phyloP scores from a whole-genome alignment of 2,888 invertebrate genomes.

The Nemapogon koenigi region DNA sequence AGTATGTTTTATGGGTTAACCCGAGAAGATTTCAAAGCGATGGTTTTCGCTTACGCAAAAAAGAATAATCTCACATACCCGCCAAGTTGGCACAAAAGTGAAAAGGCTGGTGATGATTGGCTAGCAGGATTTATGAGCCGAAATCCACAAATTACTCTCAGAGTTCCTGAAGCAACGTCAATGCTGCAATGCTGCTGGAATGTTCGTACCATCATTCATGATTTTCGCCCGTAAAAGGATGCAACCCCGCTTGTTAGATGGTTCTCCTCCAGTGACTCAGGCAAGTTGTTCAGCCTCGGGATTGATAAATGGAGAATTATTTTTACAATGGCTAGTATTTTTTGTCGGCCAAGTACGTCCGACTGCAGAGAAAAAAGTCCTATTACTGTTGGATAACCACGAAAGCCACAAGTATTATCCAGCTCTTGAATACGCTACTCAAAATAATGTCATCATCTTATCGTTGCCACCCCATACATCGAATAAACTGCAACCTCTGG shows the following conservation, averaged over 20 bases:
- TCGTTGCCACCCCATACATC: slow-evolving; percentile 20
- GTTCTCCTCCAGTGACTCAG: slow-evolving; percentile 19
- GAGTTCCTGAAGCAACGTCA: slow-evolving; percentile 1
- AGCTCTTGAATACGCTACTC: slow-evolving; percentile 18
- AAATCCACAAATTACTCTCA: slow-evolving; percentile 11
- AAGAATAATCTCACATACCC: slow-evolving; percentile 6
- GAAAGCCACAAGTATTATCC: slow-evolving; percentile 21
- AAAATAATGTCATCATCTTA: slow-evolving; percentile 20
- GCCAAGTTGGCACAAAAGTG: slow-evolving; percentile 18
- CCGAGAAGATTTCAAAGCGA: slow-evolving; percentile 5
- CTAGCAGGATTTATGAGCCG: slow-evolving; percentile 6
- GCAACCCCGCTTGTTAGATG: slow-evolving; percentile 17
- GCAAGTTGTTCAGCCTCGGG: slow-evolving; percentile 18
- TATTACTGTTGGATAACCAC: slow-evolving; percentile 22
- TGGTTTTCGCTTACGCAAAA: slow-evolving; percentile 8
- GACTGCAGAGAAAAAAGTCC: slow-evolving; percentile 18
- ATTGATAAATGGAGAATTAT: slow-evolving; percentile 19
- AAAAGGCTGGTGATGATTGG: slow-evolving; percentile 10
- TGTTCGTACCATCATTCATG: slow-evolving; percentile 23
- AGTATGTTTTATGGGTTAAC: slow-evolving; percentile 9
- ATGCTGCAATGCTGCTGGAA: slow-evolving; percentile 19
- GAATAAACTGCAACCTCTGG: slow-evolving; percentile 23
- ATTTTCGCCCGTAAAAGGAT: slow-evolving; percentile 24
- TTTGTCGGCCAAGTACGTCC: slow-evolving; percentile 20
- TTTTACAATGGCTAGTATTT: slow-evolving; percentile 20